These are phyloP conservation scores for Enteromius anoplus DNA, from an alignment of 2,797 vertebrate genomes.

Conservation along the genomic window DNA sequence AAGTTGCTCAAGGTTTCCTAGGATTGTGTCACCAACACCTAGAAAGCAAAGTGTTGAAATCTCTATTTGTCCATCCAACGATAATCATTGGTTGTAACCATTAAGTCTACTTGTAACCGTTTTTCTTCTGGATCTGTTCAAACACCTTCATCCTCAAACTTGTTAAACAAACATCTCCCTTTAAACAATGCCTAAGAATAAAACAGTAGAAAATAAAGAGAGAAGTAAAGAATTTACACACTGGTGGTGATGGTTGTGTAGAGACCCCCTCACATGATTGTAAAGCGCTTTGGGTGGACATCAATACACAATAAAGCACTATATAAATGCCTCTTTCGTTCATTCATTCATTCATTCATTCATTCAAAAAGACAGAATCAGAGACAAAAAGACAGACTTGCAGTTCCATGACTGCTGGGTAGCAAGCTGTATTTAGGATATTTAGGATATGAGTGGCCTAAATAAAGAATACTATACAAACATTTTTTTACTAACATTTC, in stretches of 20 bases:
- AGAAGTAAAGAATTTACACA: neutral
- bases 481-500: too few relatives aligned
- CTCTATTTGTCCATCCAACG: neutral
- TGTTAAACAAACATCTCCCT: conserved; percentile 13
- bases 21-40: neutral
- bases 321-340: too few relatives aligned
- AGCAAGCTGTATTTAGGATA: neutral
- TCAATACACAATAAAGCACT: too few relatives aligned
- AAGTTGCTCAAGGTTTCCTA: neutral
- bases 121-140: neutral
- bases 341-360: too few relatives aligned
- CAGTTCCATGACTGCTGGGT: neutral
- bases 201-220: neutral
- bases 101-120: neutral
- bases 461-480: too few relatives aligned
- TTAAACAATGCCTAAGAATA: neutral
- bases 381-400: neutral
- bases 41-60: neutral
- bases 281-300: too few relatives aligned
- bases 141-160: neutral
- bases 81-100: neutral
- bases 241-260: too few relatives aligned
- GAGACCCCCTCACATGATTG: too few relatives aligned
- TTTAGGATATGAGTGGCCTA: too few relatives aligned
- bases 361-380: too few relatives aligned